Conservation (phyloP, 2,797 vertebrate species). For the Tolypeutes matacus region DNA sequence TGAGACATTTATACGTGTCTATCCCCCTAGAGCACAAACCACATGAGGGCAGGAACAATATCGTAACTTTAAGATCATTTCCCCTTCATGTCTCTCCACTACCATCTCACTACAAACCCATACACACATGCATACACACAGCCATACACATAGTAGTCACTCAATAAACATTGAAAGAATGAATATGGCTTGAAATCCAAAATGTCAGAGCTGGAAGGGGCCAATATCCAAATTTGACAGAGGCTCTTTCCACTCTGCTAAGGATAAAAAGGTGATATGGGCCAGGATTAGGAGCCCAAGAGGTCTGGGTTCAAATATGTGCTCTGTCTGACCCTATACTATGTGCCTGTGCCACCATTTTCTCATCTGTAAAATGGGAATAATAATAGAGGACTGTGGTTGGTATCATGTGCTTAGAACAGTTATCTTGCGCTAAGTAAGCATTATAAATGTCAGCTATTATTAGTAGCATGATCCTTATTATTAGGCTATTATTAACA, state of each 20-base stretch:
- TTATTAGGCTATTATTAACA: background rate
- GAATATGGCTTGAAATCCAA: background rate
- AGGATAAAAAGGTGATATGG: background rate
- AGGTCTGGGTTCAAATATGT: background rate
- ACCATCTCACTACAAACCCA: background rate
- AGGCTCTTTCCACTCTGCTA: background rate
- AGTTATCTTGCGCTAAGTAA: background rate
- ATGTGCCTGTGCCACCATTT: background rate
- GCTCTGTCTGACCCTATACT: background rate
- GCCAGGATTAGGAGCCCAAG: background rate
- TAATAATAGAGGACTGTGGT: background rate
- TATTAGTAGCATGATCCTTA: background rate
- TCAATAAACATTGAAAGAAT: background rate
- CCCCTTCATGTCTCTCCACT: background rate
- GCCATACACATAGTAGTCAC: background rate
- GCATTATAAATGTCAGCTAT: background rate
- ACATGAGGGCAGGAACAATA: background rate
- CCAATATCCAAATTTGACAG: background rate
- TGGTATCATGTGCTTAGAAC: background rate
- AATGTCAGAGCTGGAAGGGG: background rate
- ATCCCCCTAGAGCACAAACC: background rate
- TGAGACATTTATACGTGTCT: background rate
- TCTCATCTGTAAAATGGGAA: slow-evolving; percentile 10
- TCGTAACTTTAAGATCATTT: background rate
- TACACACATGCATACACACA: background rate